These are phyloP conservation scores for Latrodectus elegans DNA, from an alignment of 2,888 invertebrate genomes.

Conservation along the genomic window DNA sequence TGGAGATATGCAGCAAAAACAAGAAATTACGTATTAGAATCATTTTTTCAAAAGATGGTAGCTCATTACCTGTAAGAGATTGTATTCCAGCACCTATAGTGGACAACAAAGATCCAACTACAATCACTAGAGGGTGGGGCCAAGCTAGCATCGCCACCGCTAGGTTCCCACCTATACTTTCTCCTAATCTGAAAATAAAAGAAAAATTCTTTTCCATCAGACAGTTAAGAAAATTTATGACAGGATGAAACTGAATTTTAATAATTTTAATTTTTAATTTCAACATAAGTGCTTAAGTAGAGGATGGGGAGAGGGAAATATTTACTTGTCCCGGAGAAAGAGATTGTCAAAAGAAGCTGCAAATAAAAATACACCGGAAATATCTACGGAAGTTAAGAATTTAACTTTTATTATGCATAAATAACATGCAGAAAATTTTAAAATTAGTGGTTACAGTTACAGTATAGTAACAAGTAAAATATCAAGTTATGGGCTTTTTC, in stretches of 20 bases:
- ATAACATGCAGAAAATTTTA: too few species aligned
- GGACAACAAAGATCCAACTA: constrained; percentile 97
- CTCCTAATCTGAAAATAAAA: constrained; percentile 85
- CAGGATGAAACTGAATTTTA: neutral
- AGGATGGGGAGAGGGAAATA: neutral
- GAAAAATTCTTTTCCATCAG: neutral
- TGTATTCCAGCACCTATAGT: constrained; percentile 98
- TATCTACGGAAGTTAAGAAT: constrained; percentile 76
- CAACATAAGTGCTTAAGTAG: neutral
- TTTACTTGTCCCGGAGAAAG: constrained; percentile 79
- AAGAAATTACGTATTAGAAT: too few species aligned
- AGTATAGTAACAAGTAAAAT: too few species aligned
- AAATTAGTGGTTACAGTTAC: too few species aligned
- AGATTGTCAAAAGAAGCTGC: constrained; percentile 96
- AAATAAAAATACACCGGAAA: constrained; percentile 92
- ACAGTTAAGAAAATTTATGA: neutral
- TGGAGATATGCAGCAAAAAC: too few species aligned
- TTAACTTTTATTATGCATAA: neutral
- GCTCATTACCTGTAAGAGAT: constrained; percentile 83
- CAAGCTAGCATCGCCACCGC: constrained; percentile 97
- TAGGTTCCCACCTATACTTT: constrained; percentile 94
- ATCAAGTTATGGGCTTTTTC: too few species aligned
- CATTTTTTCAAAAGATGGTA: too few species aligned
- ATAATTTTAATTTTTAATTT: neutral
- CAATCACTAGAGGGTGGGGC: constrained; percentile 98